phyloP scores from a whole-genome alignment of 1,140 invertebrate species.

The Stenopsyche tienmushanensis region DNA sequence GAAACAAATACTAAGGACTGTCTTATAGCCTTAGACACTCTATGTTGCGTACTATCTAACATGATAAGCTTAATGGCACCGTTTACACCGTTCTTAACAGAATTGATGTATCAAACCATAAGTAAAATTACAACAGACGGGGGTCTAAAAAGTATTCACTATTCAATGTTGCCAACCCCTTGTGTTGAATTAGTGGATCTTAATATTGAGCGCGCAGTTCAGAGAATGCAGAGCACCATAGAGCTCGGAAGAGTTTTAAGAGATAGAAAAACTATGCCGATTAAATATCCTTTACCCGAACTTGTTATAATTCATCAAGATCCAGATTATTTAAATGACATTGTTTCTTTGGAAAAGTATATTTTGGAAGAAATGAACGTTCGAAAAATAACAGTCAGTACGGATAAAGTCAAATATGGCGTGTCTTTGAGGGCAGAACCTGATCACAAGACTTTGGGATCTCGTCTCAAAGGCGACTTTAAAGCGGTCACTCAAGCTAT shows the following conservation, averaged over 20 bases:
- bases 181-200: conserved; percentile 75
- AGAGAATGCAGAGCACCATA: conserved; percentile 92
- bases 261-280: conserved; percentile 89
- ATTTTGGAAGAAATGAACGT: conserved; percentile 95
- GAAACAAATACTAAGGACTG: conserved; percentile 80
- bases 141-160: conserved; percentile 78
- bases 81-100: conserved; percentile 96
- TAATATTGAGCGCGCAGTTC: conserved; percentile 87
- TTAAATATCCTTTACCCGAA: conserved; percentile 96
- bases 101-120: conserved; percentile 93
- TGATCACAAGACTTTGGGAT: conserved; percentile 82
- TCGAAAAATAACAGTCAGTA: conserved; percentile 80
- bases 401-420: conserved; percentile 91
- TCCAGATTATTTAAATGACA: conserved; percentile 73
- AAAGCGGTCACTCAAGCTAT: conserved; percentile 84
- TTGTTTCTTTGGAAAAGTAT: conserved; percentile 80
- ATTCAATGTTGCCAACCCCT: conserved; percentile 81
- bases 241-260: conserved; percentile 90
- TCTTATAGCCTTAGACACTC: conserved; percentile 78
- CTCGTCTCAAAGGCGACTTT: conserved; percentile 85
- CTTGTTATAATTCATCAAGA: conserved; percentile 93
- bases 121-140: conserved; percentile 54
- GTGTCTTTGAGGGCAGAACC: conserved; percentile 92
- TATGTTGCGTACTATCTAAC: conserved; percentile 85
- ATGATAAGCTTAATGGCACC: conserved; percentile 94